A percentile compares a stretch with the other conserved stretches of the same genome.
Evolutionary conservation across 2,888 invertebrate species (phyloP).

Genomic region (Ypsolopha scabrella): DNA sequence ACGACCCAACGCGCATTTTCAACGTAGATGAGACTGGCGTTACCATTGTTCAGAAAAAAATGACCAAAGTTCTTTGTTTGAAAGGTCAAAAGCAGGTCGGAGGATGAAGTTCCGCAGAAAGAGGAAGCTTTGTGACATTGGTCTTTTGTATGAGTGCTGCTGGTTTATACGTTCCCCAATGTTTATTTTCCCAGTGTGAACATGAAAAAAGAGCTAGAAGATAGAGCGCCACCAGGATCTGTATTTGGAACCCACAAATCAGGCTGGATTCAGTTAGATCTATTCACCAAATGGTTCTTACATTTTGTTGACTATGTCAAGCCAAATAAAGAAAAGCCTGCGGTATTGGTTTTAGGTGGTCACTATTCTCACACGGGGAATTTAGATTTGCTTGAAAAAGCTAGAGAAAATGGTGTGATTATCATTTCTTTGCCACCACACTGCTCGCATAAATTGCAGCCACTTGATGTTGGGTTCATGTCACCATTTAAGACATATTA

Average conservation of each 20-base stretch:
- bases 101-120: conserved; percentile 2
- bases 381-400: conserved; percentile 22
- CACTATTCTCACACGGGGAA: conserved; percentile 22
- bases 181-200: too few species aligned
- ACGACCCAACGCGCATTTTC: too few species aligned
- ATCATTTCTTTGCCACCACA: conserved; percentile 28
- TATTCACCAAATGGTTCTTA: too few species aligned
- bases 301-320: neutral
- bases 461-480: conserved; percentile 28
- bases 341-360: conserved; percentile 18
- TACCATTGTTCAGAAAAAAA: too few species aligned
- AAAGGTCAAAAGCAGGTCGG: too few species aligned
- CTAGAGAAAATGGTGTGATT: conserved; percentile 23
- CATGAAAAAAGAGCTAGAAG: too few species aligned
- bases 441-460: conserved; percentile 27
- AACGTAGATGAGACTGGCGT: too few species aligned
- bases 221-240: too few species aligned
- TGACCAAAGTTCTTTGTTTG: too few species aligned
- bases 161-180: too few species aligned
- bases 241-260: too few species aligned
- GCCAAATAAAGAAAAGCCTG: conserved; percentile 6
- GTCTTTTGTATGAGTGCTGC: neutral
- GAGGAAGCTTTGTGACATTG: conserved; percentile 10
- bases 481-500: conserved; percentile 28
- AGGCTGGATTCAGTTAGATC: too few species aligned